A percentile compares a stretch with the other conserved stretches of the same genome.
These are phyloP conservation scores for Paragorgia papillata DNA, from an alignment of 92 coral and sea anemone genomes.

Conservation along the genomic window DNA sequence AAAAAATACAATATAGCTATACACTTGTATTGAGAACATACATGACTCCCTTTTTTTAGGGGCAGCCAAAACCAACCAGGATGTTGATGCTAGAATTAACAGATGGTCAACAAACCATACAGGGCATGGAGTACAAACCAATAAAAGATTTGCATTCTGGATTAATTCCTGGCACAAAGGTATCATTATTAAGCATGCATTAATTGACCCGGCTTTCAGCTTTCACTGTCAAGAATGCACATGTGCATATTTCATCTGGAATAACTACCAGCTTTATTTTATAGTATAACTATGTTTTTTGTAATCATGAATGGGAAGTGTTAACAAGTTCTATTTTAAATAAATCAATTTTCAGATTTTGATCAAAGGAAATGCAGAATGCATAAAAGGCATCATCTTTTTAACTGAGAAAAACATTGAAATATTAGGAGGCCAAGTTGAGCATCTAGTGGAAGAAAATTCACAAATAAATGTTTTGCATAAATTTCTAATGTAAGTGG, in stretches of 20 bases:
- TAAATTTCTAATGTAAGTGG: conserved; percentile 67
- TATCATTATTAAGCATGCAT: conserved; percentile 1
- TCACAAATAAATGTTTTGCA: conserved; percentile 79
- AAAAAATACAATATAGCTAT: too few relatives aligned
- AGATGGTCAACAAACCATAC: conserved; percentile 76
- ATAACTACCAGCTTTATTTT: too few relatives aligned
- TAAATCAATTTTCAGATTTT: conserved; percentile 55
- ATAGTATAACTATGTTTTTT: too few relatives aligned
- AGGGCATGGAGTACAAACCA: conserved; percentile 85
- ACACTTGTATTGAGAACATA: too few relatives aligned
- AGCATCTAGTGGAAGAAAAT: conserved; percentile 64
- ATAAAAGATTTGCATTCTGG: conserved; percentile 58
- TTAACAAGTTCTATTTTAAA: too few relatives aligned
- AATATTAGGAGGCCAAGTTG: conserved; percentile 78
- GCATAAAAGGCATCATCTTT: conserved; percentile 75
- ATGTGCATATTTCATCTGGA: too few relatives aligned
- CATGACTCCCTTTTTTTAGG: conserved; percentile 51
- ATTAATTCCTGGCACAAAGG: conserved; percentile 88
- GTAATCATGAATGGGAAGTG: too few relatives aligned
- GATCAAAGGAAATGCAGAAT: conserved; percentile 61
- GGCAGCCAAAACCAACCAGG: conserved; percentile 78
- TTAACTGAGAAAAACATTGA: conserved; percentile 63
- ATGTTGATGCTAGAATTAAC: conserved; percentile 77
- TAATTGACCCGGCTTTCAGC: background rate
- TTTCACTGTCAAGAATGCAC: too few relatives aligned